Evolutionary conservation across 2,888 invertebrate species (phyloP), one percentile per base, ranked within the genome.

Genomic region (Watsonalla cultraria): DNA sequence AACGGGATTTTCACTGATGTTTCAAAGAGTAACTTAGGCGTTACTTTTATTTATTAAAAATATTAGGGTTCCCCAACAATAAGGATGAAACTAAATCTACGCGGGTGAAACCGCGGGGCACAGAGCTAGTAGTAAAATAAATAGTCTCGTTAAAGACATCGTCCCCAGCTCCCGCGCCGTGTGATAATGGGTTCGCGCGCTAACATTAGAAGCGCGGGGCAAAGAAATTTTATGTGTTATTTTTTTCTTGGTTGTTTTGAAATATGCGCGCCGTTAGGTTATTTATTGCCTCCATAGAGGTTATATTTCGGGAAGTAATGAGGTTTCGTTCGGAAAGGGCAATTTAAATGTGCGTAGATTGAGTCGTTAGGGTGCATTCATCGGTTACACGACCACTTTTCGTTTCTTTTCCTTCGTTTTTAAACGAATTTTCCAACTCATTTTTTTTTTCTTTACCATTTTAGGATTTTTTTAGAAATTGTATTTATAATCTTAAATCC

Each of bases 291-390:
- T 82, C 89, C 89, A 86, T 86, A 84, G 89, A 89, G 89, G 89
- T 89, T 90, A 87, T 84, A 86, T 87, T 86, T 87, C 85, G 86
- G 87, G 85, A 84, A 87, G 89, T 90, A 90, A 90, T 89, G 89
- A 90, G 89, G 84, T 88, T 89, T 86, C 80, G 86, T 88, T 90
- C 86, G 85, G 87, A 84, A 87, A 87, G 86, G 87, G 89, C 89
- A 89, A 89, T 90, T 86, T 88, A 82, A 87, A 88, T 87, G 86
- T 82, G 83, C 86, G 84, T 84, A 87, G 86, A 90, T 89, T 88
- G 90, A 89, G 89, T 84, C 84, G 86, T 88, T 84, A 78, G 80
- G 80, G 76, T 70, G 73, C 70, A 77, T 66, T 72, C 76, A 76
- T 77, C 74, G 81, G 80, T 76, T 72, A 72, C 72, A 77, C 71